Evolutionary conservation across 1,140 invertebrate species (phyloP), one percentile per base, ranked within the genome.

Genomic region (Macrotrachela quadricornifera): DNA sequence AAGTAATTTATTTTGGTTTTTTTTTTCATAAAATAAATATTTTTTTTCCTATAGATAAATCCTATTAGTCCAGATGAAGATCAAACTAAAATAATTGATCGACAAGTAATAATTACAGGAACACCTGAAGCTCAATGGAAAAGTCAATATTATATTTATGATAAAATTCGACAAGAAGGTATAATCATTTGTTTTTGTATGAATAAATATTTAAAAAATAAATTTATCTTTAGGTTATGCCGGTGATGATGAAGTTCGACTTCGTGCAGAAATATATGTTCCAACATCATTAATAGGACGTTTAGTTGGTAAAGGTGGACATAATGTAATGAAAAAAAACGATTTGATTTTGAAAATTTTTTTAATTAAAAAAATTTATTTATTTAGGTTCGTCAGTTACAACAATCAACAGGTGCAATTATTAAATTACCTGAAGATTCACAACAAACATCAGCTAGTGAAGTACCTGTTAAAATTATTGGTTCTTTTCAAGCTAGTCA

Each of bases 231-330:
- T 8, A 30, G 21, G 85, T 18, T 81, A 84, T 60, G 78, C 81
- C 36, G 82, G 83, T 36, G 80, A 81, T 10, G 86, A 91, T 59
- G 85, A 92, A 64, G 83, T 90, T 4, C 79, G 85, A 63, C 74
- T 94, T 56, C 86, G 84, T 6, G 81, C 91, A 36, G 88, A 94
- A 71, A 85, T 94, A 38, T 75, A 85, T 61, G 86, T 94, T 46
- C 85, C 87, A 17, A 85, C 82, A 49, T 61, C 58, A 47, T 66
- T 81, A 65, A 83, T 91, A 50, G 90, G 91, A 9, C 78, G 88
- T 56, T 94, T 96, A 58, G 95, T 95, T 64, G 91, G 91, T 57
- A 94, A 94, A 70, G 87, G 87, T 50, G 90, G 90, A 40, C 85
- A 91, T 66, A 95, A 94, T 69, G 61, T 30, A 30, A 30, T n/a